Percentiles rank a stretch among this genome's conserved stretches.
These are phyloP conservation scores for Scaptomyza caliginosa DNA, from an alignment of 2,888 invertebrate genomes.

Conservation along the genomic window DNA sequence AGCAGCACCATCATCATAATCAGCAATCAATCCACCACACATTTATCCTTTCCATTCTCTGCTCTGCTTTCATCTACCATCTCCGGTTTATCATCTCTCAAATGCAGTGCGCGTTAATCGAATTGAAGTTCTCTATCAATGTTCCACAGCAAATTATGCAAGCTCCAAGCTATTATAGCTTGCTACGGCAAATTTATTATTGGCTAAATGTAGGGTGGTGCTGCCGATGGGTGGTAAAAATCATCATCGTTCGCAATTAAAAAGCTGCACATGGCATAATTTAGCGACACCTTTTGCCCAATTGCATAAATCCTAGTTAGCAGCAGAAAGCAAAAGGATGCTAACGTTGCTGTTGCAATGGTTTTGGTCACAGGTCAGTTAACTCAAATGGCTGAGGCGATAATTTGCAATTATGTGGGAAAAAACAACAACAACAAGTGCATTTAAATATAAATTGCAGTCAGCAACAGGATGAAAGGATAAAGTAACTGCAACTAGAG, in stretches of 20 bases:
- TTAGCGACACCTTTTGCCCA: slow-evolving; percentile 64
- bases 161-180: not conserved
- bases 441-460: slow-evolving; percentile 56
- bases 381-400: slow-evolving; percentile 68
- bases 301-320: slow-evolving; percentile 53
- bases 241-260: slow-evolving; percentile 69
- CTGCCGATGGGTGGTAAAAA: slow-evolving; percentile 31
- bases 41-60: not conserved
- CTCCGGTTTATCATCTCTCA: not conserved
- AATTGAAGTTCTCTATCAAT: slow-evolving; percentile 43
- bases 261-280: slow-evolving; percentile 72
- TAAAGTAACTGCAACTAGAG: slow-evolving; percentile 13
- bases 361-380: slow-evolving; percentile 51
- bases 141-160: slow-evolving; percentile 42
- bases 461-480: slow-evolving; percentile 16
- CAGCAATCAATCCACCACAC: not conserved
- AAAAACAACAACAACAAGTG: slow-evolving; percentile 37
- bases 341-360: not conserved
- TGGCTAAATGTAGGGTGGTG: not conserved
- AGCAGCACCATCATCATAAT: not conserved
- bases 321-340: slow-evolving; percentile 9
- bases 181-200: slow-evolving; percentile 57
- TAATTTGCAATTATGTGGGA: slow-evolving; percentile 75
- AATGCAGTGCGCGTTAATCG: slow-evolving; percentile 54
- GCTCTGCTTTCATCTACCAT: too few relatives aligned